These are phyloP conservation scores for Aphelinus atriplicis DNA, from an alignment of 1,140 invertebrate genomes.

Conservation along the genomic window DNA sequence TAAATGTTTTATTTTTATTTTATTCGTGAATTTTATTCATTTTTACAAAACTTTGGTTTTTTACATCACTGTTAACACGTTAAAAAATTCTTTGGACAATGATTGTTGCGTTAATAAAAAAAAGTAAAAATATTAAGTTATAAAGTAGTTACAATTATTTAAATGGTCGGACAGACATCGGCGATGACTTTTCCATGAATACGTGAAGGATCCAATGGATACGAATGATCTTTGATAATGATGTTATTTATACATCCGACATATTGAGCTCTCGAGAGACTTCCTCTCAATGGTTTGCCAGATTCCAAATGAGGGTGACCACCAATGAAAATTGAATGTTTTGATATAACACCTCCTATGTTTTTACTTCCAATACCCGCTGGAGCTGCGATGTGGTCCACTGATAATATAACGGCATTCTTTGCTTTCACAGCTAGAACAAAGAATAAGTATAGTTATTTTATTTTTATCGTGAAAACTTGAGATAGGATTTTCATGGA, in stretches of 20 bases:
- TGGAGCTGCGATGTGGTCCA: constrained; percentile 78
- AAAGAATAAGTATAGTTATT: constrained; percentile 24
- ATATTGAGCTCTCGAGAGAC: constrained; percentile 73
- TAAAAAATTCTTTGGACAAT: constrained; percentile 38
- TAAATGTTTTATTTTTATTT: constrained; percentile 29
- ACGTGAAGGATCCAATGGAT: constrained; percentile 69
- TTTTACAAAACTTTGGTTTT: constrained; percentile 33
- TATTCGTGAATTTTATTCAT: constrained; percentile 34
- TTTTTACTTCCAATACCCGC: constrained; percentile 74
- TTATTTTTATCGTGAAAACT: no score
- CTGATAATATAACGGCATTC: constrained; percentile 82
- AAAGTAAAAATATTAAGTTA: constrained; percentile 22
- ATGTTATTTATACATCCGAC: constrained; percentile 86
- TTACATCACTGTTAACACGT: constrained; percentile 36
- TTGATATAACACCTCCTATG: constrained; percentile 78
- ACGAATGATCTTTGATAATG: constrained; percentile 69
- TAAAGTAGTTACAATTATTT: constrained; percentile 44
- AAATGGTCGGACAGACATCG: constrained; percentile 79
- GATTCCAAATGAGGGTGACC: constrained; percentile 75
- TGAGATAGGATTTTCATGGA: no score
- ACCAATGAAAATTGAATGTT: constrained; percentile 88
- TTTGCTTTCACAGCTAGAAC: constrained; percentile 83
- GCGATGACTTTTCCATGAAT: constrained; percentile 75
- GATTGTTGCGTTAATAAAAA: constrained; percentile 6
- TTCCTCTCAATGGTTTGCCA: constrained; percentile 67